Conservation (phyloP, 2,113 vertebrate species). For the Apodemus sylvaticus region DNA sequence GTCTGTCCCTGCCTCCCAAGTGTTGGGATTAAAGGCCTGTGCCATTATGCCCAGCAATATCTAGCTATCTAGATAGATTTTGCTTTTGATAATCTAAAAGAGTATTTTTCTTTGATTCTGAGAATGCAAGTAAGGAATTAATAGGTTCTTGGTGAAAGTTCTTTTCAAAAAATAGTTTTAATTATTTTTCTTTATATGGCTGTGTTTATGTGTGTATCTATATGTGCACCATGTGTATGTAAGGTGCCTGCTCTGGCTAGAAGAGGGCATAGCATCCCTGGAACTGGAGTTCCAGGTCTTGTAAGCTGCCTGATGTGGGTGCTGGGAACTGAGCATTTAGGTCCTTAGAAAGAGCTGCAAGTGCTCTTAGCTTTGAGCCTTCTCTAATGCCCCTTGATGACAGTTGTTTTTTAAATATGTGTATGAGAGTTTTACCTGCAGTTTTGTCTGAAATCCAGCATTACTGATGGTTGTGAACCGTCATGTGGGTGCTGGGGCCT, state of each 20-base stretch:
- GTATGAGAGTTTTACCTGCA: not conserved
- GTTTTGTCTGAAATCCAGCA: not conserved
- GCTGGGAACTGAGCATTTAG: not conserved
- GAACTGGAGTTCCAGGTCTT: not conserved
- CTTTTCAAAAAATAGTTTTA: not conserved
- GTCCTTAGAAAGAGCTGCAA: not conserved
- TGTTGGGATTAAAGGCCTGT: not conserved
- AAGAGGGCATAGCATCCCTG: not conserved
- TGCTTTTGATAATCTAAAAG: conserved; percentile 14
- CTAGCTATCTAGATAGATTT: not conserved
- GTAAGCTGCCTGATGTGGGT: not conserved
- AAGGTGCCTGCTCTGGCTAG: not conserved
- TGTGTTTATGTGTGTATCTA: not conserved
- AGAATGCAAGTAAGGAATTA: conserved; percentile 10
- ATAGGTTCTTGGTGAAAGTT: conserved; percentile 32
- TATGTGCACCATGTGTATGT: too few relatives aligned
- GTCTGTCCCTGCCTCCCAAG: not conserved
- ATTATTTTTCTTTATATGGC: not conserved
- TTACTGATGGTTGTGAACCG: not conserved
- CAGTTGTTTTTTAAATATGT: not conserved
- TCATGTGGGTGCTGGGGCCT: not conserved
- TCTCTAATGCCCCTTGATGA: not conserved
- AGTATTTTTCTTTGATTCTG: conserved; percentile 45
- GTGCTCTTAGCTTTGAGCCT: not conserved
- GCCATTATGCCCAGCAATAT: not conserved